A percentile compares a stretch with the other conserved stretches of the same genome.
Evolutionary conservation across 2,888 invertebrate genomes (phyloP).

Genomic region (Mycalesis mineus): DNA sequence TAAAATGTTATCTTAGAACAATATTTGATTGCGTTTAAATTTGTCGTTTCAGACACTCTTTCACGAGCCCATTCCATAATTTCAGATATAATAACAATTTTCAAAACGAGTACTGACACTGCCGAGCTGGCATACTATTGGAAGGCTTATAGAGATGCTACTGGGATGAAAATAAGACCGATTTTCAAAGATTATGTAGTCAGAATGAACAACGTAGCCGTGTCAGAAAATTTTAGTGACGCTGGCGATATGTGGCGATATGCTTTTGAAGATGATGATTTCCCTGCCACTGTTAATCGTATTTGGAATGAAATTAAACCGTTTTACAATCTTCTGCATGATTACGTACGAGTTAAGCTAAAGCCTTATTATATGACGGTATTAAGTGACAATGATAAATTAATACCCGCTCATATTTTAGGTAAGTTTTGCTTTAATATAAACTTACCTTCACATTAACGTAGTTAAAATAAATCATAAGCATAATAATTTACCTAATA

Average conservation of each 20-base stretch:
- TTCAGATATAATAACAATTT: constrained; percentile 61
- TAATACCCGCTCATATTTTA: constrained; percentile 83
- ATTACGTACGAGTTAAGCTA: constrained; percentile 79
- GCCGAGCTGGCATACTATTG: constrained; percentile 81
- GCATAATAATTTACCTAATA: too few relatives aligned
- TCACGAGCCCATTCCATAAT: constrained; percentile 10
- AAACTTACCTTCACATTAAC: too few relatives aligned
- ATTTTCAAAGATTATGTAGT: constrained; percentile 80
- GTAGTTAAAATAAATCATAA: too few relatives aligned
- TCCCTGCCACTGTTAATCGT: constrained; percentile 59
- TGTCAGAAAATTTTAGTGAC: constrained; percentile 69
- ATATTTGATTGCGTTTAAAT: too few relatives aligned
- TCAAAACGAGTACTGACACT: constrained; percentile 75
- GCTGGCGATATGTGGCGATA: constrained; percentile 72
- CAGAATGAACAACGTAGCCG: constrained; percentile 80
- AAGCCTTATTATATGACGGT: constrained; percentile 68
- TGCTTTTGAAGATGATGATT: constrained; percentile 63
- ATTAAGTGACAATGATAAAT: constrained; percentile 59
- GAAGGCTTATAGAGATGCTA: constrained; percentile 81
- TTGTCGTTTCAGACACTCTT: constrained; percentile 1
- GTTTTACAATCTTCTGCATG: constrained; percentile 80
- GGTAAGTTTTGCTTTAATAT: constrained; percentile 54
- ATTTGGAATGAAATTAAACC: constrained; percentile 81
- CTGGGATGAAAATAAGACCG: constrained; percentile 79
- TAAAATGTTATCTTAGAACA: too few relatives aligned